Base-by-base conservation (phyloP, 2,888 invertebrate genomes). In the Gandaritis pyraliata region DNA sequence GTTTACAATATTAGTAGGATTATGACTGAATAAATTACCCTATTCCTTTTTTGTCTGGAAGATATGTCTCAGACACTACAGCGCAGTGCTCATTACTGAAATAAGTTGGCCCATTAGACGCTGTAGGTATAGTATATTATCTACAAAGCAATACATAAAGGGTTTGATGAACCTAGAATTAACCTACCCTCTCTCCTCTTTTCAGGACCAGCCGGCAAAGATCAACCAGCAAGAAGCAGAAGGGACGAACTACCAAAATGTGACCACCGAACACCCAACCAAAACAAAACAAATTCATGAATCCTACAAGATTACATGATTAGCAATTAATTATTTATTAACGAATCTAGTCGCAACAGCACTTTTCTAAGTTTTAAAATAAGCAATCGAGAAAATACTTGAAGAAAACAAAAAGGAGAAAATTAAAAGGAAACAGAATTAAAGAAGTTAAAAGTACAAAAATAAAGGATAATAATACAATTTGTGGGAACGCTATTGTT, bases 341-440 rank as follows among this genome's bases (percentile, higher is more conserved):
- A 91, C 91, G 86, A 92, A 86, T 92, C 91, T 92, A 92, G 91
- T 92, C 91, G 85, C 85, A 80, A 85, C 87, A 90, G 90, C 90
- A 90, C 88, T 89, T 86, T 85, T 87, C 87, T 85, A 81, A 86
- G 87, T 80, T 75, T 78, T 81, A 78, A n/a, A 72, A 64, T 82
- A 81, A 83, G 74, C 70, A 39, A 68, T 65, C 58, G 56, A 56
- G 10, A 39, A 62, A 55, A 53, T 23, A 53, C 45, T 29, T 49
- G 38, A 59, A 55, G 47, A 57, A 57, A 52, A 18, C 39, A 33
- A 15, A 60, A 48, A 65, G 62, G 64, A 61, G 72, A 72, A 75
- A 72, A 68, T 70, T 69, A 75, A 72, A 70, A 70, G n/a, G n/a
- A n/a, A n/a, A n/a, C n/a, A n/a, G n/a, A n/a, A n/a, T n/a, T n/a